Evolutionary conservation across 2,888 invertebrate genomes (phyloP).

Genomic region (Charanyca ferruginea): DNA sequence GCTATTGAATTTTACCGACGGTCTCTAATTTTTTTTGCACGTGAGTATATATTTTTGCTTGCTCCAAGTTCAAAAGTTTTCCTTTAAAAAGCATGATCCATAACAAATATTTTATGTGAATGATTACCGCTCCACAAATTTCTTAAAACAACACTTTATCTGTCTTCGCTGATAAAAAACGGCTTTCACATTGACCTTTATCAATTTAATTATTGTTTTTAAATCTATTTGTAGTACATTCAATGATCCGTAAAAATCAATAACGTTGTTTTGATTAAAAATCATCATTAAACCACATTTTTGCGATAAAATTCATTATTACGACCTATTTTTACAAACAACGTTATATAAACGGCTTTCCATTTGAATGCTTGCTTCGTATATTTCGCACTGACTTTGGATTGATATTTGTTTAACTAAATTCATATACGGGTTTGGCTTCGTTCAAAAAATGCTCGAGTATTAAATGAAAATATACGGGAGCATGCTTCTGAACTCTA

Average conservation of each 20-base stretch:
- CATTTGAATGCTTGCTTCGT: conserved; percentile 22
- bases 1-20: too few relatives aligned
- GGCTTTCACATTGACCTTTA: conserved; percentile 24
- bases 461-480: too few relatives aligned
- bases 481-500: too few relatives aligned
- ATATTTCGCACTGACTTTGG: neutral
- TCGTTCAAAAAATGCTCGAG: too few relatives aligned
- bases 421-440: too few relatives aligned
- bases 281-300: conserved; percentile 38
- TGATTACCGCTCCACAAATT: neutral
- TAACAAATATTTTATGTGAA: neutral
- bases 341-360: conserved; percentile 5
- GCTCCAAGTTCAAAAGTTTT: neutral
- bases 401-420: neutral
- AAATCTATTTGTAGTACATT: conserved; percentile 32
- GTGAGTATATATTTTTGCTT: too few relatives aligned
- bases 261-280: conserved; percentile 48
- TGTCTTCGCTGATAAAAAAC: conserved; percentile 13
- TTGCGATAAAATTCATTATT: conserved; percentile 39
- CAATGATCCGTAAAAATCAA: conserved; percentile 48
- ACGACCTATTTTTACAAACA: conserved; percentile 20
- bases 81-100: conserved; percentile 27
- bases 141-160: conserved; percentile 17
- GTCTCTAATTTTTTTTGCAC: too few relatives aligned
- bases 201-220: conserved; percentile 29